These are phyloP conservation scores for rat (Rattus norvegicus) DNA, from an alignment of 2,113 vertebrate species.

Conservation along the genomic window GRCr8 NC_086019.1:11899501-11900000, in stretches of 20 bases:
- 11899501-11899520: background rate
- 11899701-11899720: background rate
- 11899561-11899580: background rate
- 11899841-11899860: too few species aligned
- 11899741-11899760: constrained; percentile 21
- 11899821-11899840: too few species aligned
- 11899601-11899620: background rate
- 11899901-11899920: too few species aligned
- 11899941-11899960: too few species aligned
- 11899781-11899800: too few species aligned
- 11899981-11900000: too few species aligned
- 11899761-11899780: background rate
- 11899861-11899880: too few species aligned
- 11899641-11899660: background rate
- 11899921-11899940: too few species aligned
- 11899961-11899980: too few species aligned
- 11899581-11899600: background rate
- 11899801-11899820: too few species aligned
- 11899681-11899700: constrained; percentile 3
- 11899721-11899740: background rate
- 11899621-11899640: background rate
- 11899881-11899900: too few species aligned
- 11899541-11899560: background rate
- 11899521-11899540: background rate
- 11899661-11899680: background rate